Percentiles rank a stretch among this genome's conserved stretches.
phyloP scores from a whole-genome alignment of 2,113 vertebrate genomes.

The Stercorarius parasiticus region DNA sequence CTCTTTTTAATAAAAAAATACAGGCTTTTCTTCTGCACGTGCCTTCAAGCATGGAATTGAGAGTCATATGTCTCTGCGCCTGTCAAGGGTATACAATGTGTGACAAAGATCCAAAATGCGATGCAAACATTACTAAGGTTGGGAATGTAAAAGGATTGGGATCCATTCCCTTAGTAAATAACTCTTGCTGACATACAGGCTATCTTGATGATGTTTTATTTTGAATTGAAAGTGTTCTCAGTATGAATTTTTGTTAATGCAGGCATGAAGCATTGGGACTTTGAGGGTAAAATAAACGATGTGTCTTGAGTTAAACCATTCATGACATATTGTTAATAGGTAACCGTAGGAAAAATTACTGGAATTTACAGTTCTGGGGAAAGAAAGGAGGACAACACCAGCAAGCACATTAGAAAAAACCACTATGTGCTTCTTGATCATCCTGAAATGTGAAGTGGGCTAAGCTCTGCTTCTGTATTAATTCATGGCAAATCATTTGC shows the following conservation, averaged over 20 bases:
- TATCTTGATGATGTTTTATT: not conserved
- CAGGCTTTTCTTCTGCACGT: not conserved
- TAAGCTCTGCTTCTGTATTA: conserved; percentile 5
- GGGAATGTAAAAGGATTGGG: not conserved
- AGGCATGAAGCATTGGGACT: not conserved
- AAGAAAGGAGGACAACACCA: not conserved
- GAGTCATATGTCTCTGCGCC: conserved; percentile 8
- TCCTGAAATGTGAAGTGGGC: not conserved
- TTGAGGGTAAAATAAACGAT: not conserved
- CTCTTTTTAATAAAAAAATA: not conserved
- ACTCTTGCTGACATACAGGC: not conserved
- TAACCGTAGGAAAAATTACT: not conserved
- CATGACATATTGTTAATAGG: not conserved
- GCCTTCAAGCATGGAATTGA: not conserved
- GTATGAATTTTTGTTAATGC: not conserved
- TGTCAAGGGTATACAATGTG: not conserved
- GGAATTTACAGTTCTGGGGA: not conserved
- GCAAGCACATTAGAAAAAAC: not conserved
- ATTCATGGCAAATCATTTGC: conserved; percentile 38
- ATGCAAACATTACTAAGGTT: not conserved
- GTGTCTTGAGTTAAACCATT: conserved; percentile 9
- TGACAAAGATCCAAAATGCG: not conserved
- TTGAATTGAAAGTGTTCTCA: not conserved
- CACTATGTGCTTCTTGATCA: not conserved
- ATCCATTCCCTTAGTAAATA: not conserved